A percentile compares a stretch with the other conserved stretches of the same genome.
These are phyloP conservation scores for Polypterus senegalus DNA, from an alignment of 2,113 vertebrate species.

Conservation along the genomic window DNA sequence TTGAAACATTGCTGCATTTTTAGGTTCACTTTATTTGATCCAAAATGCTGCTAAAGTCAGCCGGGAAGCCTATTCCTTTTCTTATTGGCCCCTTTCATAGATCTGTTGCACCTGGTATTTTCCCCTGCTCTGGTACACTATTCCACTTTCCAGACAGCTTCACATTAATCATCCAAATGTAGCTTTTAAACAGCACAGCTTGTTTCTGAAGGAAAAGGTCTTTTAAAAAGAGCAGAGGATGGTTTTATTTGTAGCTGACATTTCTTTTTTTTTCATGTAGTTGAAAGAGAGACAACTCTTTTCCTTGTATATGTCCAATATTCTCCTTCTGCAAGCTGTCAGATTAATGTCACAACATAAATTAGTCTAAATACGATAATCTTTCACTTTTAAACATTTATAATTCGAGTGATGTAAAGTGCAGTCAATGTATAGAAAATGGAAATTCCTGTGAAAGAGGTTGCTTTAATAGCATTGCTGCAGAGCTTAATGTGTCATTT, in stretches of 20 bases:
- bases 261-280: slow-evolving; percentile 17
- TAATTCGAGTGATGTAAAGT: too few species aligned
- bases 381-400: too few species aligned
- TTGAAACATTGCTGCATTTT: too few species aligned
- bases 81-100: not conserved
- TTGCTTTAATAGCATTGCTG: too few species aligned
- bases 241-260: not conserved
- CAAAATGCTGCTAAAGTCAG: not conserved
- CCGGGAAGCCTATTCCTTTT: not conserved
- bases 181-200: slow-evolving; percentile 2
- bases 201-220: slow-evolving; percentile 12
- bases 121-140: slow-evolving; percentile 27
- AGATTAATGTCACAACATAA: slow-evolving; percentile 12
- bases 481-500: too few species aligned
- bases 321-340: not conserved
- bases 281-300: too few species aligned
- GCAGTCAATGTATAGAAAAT: too few species aligned
- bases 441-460: too few species aligned
- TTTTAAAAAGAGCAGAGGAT: slow-evolving; percentile 3
- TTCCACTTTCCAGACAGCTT: slow-evolving; percentile 42
- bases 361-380: slow-evolving; percentile 6
- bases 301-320: not conserved
- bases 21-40: too few species aligned
- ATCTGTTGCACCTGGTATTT: slow-evolving; percentile 5
- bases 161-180: slow-evolving; percentile 44